These are phyloP conservation scores for Troides helena DNA, from an alignment of 2,888 invertebrate genomes.

Conservation along the genomic window DNA sequence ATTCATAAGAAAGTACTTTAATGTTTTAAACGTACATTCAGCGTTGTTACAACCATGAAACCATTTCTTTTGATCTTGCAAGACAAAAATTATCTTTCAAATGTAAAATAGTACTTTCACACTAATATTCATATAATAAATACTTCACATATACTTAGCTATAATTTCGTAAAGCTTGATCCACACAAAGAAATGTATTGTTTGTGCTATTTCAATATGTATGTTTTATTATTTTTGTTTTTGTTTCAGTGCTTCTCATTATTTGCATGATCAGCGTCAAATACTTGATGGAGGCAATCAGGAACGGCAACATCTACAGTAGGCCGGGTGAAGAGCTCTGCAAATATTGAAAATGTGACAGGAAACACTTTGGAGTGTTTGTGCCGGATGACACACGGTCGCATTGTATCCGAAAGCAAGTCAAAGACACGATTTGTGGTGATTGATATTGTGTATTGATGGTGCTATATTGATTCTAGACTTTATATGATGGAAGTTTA, in stretches of 20 bases:
- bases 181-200: no score
- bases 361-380: background rate
- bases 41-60: no score
- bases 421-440: background rate
- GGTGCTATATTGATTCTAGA: constrained; percentile 29
- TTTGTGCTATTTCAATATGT: no score
- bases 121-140: no score
- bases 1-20: no score
- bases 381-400: constrained; percentile 4
- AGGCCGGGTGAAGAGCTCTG: constrained; percentile 63
- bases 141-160: no score
- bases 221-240: constrained; percentile 15
- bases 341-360: constrained; percentile 40
- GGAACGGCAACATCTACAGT: constrained; percentile 68
- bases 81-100: no score
- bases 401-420: background rate
- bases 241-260: constrained; percentile 68
- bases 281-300: constrained; percentile 72
- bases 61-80: no score
- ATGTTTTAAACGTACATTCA: no score
- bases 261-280: constrained; percentile 72
- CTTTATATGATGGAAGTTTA: no score
- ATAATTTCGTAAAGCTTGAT: no score
- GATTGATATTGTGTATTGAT: background rate
- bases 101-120: no score